Evolutionary conservation across 2,797 vertebrate species (phyloP).

Genomic region (Phalloptychus januarius): DNA sequence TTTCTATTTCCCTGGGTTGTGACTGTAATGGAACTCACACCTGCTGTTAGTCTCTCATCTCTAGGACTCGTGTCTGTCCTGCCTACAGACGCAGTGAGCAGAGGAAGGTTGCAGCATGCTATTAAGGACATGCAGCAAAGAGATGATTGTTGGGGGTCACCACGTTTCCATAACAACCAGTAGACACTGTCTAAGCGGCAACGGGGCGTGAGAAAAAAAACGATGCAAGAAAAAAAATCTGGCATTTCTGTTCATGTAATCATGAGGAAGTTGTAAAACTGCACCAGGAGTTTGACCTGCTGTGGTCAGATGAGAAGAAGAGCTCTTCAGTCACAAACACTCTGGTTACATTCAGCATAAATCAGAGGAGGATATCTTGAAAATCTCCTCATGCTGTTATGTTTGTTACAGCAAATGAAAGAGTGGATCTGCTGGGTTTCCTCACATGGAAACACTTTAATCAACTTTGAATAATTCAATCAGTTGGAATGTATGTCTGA

Average conservation of each 20-base stretch:
- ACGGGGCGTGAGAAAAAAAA: neutral
- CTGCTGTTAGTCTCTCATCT: neutral
- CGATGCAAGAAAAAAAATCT: neutral
- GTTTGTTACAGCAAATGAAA: too few species aligned
- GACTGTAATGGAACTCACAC: neutral
- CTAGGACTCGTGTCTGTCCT: neutral
- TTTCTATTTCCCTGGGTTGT: neutral
- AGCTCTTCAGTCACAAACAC: neutral
- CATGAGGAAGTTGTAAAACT: neutral
- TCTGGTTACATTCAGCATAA: neutral
- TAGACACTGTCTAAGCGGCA: neutral
- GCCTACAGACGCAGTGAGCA: neutral
- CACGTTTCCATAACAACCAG: neutral
- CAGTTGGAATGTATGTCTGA: too few species aligned
- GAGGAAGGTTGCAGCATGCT: neutral
- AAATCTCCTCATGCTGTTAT: neutral
- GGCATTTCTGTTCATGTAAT: neutral
- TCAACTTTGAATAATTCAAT: too few species aligned
- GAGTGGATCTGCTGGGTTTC: too few species aligned
- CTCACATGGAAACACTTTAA: too few species aligned
- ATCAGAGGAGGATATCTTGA: neutral
- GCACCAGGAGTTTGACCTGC: neutral
- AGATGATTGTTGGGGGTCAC: neutral
- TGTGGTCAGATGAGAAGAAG: neutral
- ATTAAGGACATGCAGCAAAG: neutral